phyloP scores from a whole-genome alignment of 2,113 vertebrate genomes.

The Lophochroa leadbeateri region DNA sequence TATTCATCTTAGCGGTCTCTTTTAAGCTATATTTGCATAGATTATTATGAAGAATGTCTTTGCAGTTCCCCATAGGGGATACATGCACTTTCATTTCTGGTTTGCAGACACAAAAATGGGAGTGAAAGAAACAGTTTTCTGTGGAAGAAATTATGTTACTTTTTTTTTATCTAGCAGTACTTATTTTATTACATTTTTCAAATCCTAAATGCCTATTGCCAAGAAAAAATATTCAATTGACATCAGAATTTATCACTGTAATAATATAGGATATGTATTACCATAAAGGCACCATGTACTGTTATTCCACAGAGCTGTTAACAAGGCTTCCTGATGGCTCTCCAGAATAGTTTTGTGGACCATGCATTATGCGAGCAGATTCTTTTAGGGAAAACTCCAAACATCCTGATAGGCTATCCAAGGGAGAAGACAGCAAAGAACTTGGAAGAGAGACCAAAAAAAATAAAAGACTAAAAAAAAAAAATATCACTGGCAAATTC shows the following conservation, averaged over 20 bases:
- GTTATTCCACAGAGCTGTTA: neutral
- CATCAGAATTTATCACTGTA: neutral
- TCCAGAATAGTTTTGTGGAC: neutral
- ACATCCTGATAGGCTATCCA: neutral
- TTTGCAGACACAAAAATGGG: neutral
- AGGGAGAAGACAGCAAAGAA: neutral
- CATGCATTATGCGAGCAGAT: neutral
- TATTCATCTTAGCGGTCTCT: neutral
- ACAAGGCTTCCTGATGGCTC: neutral
- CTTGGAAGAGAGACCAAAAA: neutral
- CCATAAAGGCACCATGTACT: neutral
- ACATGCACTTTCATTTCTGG: neutral
- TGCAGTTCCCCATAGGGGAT: neutral
- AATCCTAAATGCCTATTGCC: neutral
- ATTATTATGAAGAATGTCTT: neutral
- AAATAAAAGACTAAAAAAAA: neutral
- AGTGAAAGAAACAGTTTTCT: neutral
- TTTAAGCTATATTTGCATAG: slow-evolving; percentile 3
- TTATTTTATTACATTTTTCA: neutral
- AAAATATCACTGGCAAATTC: neutral
- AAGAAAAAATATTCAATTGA: neutral
- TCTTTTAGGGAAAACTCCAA: neutral
- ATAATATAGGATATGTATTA: neutral
- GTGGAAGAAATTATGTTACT: neutral
- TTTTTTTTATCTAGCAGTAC: neutral